Evolutionary conservation across 2,113 vertebrate species (phyloP).

Genomic region (Narcine bancroftii): DNA sequence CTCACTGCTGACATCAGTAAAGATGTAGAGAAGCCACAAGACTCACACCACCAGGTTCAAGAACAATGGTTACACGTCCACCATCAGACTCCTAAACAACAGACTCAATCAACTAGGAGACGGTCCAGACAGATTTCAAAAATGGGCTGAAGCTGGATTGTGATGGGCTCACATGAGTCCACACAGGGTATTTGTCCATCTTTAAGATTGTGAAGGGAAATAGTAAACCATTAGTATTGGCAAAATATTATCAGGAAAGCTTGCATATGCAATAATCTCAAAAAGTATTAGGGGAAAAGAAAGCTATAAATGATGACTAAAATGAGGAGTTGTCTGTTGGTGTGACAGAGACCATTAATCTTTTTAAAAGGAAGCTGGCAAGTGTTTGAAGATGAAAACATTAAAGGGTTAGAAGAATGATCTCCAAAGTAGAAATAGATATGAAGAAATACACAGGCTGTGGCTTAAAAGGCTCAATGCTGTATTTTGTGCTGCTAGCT

Average conservation of each 20-base stretch:
- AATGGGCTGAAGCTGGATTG: not conserved
- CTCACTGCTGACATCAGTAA: too few species aligned
- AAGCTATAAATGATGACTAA: not conserved
- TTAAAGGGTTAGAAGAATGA: not conserved
- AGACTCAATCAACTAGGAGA: not conserved
- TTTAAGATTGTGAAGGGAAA: not conserved
- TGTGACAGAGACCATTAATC: not conserved
- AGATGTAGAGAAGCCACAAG: too few species aligned
- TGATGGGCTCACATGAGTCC: not conserved
- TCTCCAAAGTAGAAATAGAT: not conserved
- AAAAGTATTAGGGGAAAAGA: not conserved
- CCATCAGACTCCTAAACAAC: too few species aligned
- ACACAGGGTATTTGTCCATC: not conserved
- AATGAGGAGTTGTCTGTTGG: slow-evolving; percentile 6
- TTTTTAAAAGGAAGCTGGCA: not conserved
- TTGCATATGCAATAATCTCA: not conserved
- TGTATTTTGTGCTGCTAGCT: not conserved
- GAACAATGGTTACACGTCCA: too few species aligned
- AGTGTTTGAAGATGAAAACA: not conserved
- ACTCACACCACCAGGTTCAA: too few species aligned
- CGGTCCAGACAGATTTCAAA: not conserved
- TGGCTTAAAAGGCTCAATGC: not conserved
- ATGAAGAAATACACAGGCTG: not conserved
- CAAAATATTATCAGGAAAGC: not conserved
- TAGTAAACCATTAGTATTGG: not conserved